phyloP scores from a whole-genome alignment of 1,140 invertebrate genomes.

The Ectropis grisescens region DNA sequence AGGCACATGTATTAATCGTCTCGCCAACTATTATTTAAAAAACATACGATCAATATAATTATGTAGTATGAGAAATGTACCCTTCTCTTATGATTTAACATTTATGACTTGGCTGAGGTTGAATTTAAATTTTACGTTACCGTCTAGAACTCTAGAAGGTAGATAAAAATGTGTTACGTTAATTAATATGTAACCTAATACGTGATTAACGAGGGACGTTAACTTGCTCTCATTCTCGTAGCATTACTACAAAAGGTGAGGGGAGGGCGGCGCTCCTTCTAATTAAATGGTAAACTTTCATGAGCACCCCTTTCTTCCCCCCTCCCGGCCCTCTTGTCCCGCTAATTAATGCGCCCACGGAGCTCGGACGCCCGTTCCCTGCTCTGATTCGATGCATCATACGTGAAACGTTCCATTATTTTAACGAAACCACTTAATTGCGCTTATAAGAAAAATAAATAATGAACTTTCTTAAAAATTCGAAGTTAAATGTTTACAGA shows the following conservation, averaged over 20 bases:
- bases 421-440: not conserved
- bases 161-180: not conserved
- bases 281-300: conserved; percentile 71
- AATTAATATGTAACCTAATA: conserved; percentile 12
- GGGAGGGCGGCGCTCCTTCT: conserved; percentile 40
- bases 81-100: too few relatives aligned
- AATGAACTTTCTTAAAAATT: not conserved
- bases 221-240: conserved; percentile 30
- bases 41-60: too few relatives aligned
- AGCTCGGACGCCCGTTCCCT: conserved; percentile 28
- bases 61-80: too few relatives aligned
- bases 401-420: not conserved
- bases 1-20: too few relatives aligned
- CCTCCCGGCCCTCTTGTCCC: conserved; percentile 14
- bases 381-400: conserved; percentile 7
- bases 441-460: too few relatives aligned
- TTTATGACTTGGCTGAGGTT: too few relatives aligned
- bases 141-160: not conserved
- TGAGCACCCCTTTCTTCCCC: conserved; percentile 29
- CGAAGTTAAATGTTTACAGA: conserved; percentile 12
- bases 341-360: conserved; percentile 65
- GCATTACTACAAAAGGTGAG: conserved; percentile 43
- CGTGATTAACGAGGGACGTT: conserved; percentile 28
- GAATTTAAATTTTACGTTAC: too few relatives aligned
- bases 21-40: too few relatives aligned